Evolutionary conservation across 2,797 vertebrate species (phyloP), one percentile per base, ranked within the genome.

Genomic region (Garrulus glandarius): DNA sequence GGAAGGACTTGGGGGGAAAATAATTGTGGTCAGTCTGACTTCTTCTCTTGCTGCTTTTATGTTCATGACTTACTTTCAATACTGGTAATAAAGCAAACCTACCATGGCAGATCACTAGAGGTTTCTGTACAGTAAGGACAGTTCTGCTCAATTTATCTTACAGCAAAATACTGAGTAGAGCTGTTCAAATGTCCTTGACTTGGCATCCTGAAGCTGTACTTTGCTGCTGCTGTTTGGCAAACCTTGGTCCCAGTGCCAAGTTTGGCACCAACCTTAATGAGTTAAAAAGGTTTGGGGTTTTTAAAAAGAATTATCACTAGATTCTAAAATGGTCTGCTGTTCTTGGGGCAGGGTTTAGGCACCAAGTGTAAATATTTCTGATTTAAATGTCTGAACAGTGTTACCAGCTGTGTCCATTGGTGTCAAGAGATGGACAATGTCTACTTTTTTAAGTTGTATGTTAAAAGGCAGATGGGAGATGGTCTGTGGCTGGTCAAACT

Each of bases 1-100:
- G 46, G 32, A 46, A 57, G 36, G 52, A 34, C 6, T 2, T 1
- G 14, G 43, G 23, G 13, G 11, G 17, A 3, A 46, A 81, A 23
- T 50, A 78, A 65, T 41, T 52, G 27, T 21, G 53, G 47, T 69
- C 76, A 65, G 63, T 90, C 24, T 1, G 5, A 15, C 23, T 41
- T 43, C 63, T 77, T 80, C 39, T 69, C 50, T 70, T 84, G 36
- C 53, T 91, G 75, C 75, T 84, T 92, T 82, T 74, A 21, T 68
- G 60, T 91, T 79, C 23, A 6, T 84, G 61, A 89, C 37, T 80
- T 64, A n/a, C 8, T 92, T 87, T 94, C 89, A 77, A 1, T 90
- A 43, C 52, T 79, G 32, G 30, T 84, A 89, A 77, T 91, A 91
- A 93, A 90, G 43, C 74, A 90, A 50, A 56, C 14, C 44, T 82